phyloP scores from a whole-genome alignment of 2,113 vertebrate species.

The Cyphomyrus plagiostoma region DNA sequence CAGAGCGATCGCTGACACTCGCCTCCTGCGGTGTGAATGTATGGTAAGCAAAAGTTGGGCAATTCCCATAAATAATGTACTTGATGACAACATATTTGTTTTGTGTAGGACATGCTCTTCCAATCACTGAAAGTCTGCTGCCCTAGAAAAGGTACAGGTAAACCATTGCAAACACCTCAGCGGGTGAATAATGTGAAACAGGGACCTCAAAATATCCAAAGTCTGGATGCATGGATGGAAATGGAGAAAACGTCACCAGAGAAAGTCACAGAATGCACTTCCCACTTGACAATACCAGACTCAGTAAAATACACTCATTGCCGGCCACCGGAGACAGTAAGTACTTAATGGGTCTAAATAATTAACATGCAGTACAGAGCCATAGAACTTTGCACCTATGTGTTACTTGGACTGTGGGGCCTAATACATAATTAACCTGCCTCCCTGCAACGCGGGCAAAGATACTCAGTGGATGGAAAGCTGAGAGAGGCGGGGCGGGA shows the following conservation, averaged over 20 bases:
- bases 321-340: slow-evolving; percentile 15
- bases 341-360: slow-evolving; percentile 34
- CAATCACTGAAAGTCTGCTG: not conserved
- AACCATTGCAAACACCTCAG: not conserved
- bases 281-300: not conserved
- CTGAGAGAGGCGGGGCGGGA: not conserved
- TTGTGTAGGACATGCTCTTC: not conserved
- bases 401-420: slow-evolving; percentile 38
- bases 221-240: too few relatives aligned
- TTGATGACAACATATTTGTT: not conserved
- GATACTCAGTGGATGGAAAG: slow-evolving; percentile 41
- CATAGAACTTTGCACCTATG: slow-evolving; percentile 31
- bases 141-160: not conserved
- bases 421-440: slow-evolving; percentile 53
- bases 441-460: slow-evolving; percentile 47
- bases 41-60: not conserved
- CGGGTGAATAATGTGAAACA: not conserved
- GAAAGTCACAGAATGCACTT: not conserved
- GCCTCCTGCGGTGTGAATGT: too few relatives aligned
- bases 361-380: slow-evolving; percentile 27
- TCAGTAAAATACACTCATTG: slow-evolving; percentile 1
- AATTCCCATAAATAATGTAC: not conserved
- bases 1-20: too few relatives aligned
- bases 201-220: not conserved
- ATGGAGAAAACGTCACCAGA: not conserved